phyloP scores from a whole-genome alignment of 2,888 invertebrate genomes.

The Endomychus coccineus region DNA sequence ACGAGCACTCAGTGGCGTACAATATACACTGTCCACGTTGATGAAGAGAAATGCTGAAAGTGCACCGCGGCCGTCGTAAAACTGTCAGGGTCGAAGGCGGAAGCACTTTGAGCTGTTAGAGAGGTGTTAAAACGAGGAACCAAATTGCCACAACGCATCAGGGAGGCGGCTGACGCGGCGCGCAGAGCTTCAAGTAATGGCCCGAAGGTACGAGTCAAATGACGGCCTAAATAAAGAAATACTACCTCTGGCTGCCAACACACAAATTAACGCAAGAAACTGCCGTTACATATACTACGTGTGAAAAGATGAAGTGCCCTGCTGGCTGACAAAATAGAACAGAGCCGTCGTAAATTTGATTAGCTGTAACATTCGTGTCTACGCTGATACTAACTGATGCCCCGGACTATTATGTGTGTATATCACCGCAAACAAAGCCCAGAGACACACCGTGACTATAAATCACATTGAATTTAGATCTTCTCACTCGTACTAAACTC shows the following conservation, averaged over 20 bases:
- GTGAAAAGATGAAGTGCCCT: constrained; percentile 33
- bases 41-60: constrained; percentile 40
- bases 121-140: constrained; percentile 34
- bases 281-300: constrained; percentile 23
- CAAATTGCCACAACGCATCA: constrained; percentile 36
- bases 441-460: no score
- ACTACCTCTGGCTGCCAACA: constrained; percentile 40
- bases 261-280: constrained; percentile 42
- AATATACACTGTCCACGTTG: constrained; percentile 25
- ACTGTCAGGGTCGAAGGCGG: constrained; percentile 38
- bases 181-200: constrained; percentile 35
- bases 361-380: constrained; percentile 41
- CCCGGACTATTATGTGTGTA: constrained; percentile 32
- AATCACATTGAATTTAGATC: no score
- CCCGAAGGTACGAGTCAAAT: constrained; percentile 41
- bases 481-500: no score
- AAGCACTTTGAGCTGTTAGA: constrained; percentile 35
- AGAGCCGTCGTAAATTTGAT: constrained; percentile 41
- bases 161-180: constrained; percentile 29
- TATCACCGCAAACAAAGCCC: no score
- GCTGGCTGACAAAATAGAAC: constrained; percentile 30
- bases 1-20: constrained; percentile 25
- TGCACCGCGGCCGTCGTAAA: constrained; percentile 36
- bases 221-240: constrained; percentile 44
- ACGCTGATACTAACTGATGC: constrained; percentile 39